Evolutionary conservation across 2,888 invertebrate species (phyloP), one percentile per base, ranked within the genome.

Genomic region (Aphrophora alni): DNA sequence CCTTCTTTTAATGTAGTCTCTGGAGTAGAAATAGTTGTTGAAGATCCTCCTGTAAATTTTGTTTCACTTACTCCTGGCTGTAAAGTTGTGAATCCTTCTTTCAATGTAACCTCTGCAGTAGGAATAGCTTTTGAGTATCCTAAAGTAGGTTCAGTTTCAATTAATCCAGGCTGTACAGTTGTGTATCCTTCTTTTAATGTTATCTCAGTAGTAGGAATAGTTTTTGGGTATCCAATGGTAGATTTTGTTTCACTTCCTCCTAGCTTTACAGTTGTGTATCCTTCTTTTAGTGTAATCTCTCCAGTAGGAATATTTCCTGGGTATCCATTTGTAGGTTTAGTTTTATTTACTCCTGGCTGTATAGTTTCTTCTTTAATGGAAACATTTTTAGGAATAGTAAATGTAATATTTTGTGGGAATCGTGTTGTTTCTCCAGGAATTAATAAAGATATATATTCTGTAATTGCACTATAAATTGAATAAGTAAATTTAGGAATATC

Each of bases 1-100:
- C 71, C 68, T 76, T 44, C 44, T 68, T 38, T 24, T 24, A 70
- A 24, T 70, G 78, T 71, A n/a, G 78, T 78, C 59, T 71, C 26
- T n/a, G 25, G 10, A 44, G 4, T 25, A 44, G 38, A 2, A 33
- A 5, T 28, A 69, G 69, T 21, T 3, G 69, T 33, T 24, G 33
- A 12, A 12, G 10, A 33, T 69, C 28, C 24, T 24, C 27, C 4
- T 70, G 78, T 72, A 27, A n/a, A 26, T n/a, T 8, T 72, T 1
- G 78, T 78, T n/a, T 70, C 72, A 12, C 44, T 26, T 12, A 17
- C 44, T 24, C 78, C 38, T n/a, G 33, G 27, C 69, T 26, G 27
- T 33, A 68, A 28, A 26, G 68, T 77, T 25, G 38, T 25, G 38
- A 44, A 1, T 24, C 26, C 78, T 12, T 12, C 72, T 25, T 38